Base-by-base conservation (phyloP, 2,797 vertebrate species). In the Cyclura pinguis region DNA sequence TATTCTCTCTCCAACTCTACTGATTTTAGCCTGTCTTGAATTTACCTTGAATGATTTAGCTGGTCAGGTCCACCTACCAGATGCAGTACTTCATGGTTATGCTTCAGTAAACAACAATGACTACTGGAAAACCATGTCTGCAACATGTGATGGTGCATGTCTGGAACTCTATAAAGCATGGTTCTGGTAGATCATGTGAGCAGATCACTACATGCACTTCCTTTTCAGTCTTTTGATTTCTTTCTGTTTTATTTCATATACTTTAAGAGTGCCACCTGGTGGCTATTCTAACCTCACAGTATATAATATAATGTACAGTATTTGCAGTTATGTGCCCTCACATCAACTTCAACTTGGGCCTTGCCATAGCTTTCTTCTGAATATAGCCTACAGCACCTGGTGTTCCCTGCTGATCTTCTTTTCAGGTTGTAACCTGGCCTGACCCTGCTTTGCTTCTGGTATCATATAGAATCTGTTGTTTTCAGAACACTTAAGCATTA, bases 241-340 rank as follows among this genome's bases (percentile, higher is more conserved):
- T 86, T 89, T 52, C 24, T 55, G 14, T 64, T 93, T 89, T 55
- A 91, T 92, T 86, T 94, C 88, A 92, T 87, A 50, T 84, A 92
- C 92, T 96, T 77, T 94, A 95, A 94, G 69, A 92, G 87, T 91
- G 93, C 96, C 95, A 96, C 96, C 96, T 96, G 93, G 93, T 97
- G 95, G 96, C 84, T 92, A 5, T 80, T 89, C 90, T 88, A 72
- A n/a, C 73, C 20, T 64, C 0, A 84, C 29, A 87, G 67, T 32
- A 69, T 69, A 69, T 69, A 32, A 29, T 29, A 32, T 69, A 69
- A 69, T 69, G 12, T 27, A 67, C 10, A 32, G 64, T 1, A 69
- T 69, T 32, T 69, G 67, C 67, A 32, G 10, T 69, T 32, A 13
- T 69, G 29, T 69, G 29, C 29, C 67, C 32, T 69, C 67, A 69